These are phyloP conservation scores for Hyles euphorbiae DNA, from an alignment of 1,140 invertebrate genomes.

Conservation along the genomic window DNA sequence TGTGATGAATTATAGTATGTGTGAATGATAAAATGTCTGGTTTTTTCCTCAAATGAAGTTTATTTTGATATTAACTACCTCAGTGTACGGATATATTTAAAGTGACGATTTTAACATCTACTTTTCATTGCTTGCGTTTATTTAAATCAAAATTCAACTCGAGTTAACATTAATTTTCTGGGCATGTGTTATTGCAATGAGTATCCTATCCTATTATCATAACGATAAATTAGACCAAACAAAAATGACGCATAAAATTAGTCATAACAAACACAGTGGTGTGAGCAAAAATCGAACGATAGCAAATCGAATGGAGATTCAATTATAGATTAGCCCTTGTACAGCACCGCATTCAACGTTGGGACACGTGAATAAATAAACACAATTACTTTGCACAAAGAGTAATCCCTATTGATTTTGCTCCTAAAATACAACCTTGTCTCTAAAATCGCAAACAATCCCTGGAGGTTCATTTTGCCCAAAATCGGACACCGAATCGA, in stretches of 20 bases:
- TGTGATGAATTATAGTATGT: too few species aligned
- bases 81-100: too few species aligned
- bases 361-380: conserved; percentile 73
- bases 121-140: too few species aligned
- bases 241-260: conserved; percentile 17
- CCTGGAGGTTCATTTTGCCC: conserved; percentile 40
- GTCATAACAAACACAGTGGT: conserved; percentile 24
- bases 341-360: conserved; percentile 56
- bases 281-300: conserved; percentile 47
- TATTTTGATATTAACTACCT: too few species aligned
- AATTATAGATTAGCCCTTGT: conserved; percentile 73
- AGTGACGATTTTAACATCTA: too few species aligned
- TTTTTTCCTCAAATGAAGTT: too few species aligned
- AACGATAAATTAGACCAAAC: conserved; percentile 2
- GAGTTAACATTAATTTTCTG: too few species aligned
- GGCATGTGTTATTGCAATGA: too few species aligned
- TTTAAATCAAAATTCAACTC: too few species aligned
- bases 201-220: too few species aligned
- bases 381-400: conserved; percentile 68
- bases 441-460: conserved; percentile 40
- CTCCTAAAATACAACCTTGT: conserved; percentile 38
- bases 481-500: conserved; percentile 45
- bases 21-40: too few species aligned
- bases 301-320: conserved; percentile 66
- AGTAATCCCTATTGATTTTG: conserved; percentile 64